Evolutionary conservation across 2,113 vertebrate genomes (phyloP).

Genomic region (Microtus pennsylvanicus): DNA sequence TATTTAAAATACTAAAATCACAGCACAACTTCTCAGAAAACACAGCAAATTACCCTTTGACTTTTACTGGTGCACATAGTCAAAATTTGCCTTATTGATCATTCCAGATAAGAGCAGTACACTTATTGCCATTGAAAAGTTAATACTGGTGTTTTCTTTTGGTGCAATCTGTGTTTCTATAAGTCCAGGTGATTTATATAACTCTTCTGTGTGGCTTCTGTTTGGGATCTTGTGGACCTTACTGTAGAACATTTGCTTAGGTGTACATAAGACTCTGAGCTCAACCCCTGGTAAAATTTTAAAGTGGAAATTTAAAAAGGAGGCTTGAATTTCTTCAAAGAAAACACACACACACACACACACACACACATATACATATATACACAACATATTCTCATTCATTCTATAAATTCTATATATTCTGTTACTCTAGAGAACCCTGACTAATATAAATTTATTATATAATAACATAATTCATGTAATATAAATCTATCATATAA

Average conservation of each 20-base stretch:
- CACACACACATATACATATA: no score
- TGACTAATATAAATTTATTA: background rate
- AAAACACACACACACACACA: background rate
- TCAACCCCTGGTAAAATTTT: background rate
- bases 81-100: background rate
- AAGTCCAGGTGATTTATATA: background rate
- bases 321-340: no score
- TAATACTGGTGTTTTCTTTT: background rate
- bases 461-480: background rate
- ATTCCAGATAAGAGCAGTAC: background rate
- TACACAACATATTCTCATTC: no score
- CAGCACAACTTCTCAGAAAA: background rate
- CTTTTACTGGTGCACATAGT: rapidly evolving
- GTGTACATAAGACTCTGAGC: background rate
- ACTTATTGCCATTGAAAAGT: background rate
- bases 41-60: rapidly evolving
- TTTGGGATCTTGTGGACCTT: background rate
- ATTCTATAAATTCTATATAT: background rate
- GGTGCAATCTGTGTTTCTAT: background rate
- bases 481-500: no score
- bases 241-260: background rate
- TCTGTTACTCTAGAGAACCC: background rate
- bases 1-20: background rate
- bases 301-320: background rate
- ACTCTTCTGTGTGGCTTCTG: background rate